A percentile compares a stretch with the other conserved stretches of the same genome.
Conservation (phyloP, 2,113 vertebrate genomes). For the Polypterus bichir region DNA sequence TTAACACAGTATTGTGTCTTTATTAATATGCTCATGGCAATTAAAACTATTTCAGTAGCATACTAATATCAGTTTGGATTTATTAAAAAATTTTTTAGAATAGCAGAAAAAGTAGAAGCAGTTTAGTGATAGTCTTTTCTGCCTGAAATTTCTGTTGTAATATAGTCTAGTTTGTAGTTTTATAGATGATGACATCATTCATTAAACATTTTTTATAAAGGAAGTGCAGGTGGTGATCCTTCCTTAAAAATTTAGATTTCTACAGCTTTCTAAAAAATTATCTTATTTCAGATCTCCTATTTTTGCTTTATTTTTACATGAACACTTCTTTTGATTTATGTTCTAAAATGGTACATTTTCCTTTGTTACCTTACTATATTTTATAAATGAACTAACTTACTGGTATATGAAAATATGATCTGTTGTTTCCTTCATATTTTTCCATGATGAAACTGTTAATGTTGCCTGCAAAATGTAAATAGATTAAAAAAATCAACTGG, state of each 20-base stretch:
- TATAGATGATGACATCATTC: too few relatives aligned
- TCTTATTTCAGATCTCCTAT: background rate
- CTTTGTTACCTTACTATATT: background rate
- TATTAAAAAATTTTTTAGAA: too few relatives aligned
- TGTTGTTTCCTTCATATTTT: background rate
- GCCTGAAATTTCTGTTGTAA: too few relatives aligned
- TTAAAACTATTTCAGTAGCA: too few relatives aligned
- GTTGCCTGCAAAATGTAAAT: slow-evolving; percentile 20
- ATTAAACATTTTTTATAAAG: background rate
- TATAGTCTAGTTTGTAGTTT: too few relatives aligned
- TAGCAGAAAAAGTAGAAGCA: too few relatives aligned
- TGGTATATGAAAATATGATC: slow-evolving; percentile 9
- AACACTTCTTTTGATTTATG: background rate
- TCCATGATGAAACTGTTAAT: slow-evolving; percentile 13
- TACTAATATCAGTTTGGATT: too few relatives aligned
- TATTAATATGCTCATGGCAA: too few relatives aligned
- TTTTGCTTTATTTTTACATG: background rate
- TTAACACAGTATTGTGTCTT: too few relatives aligned
- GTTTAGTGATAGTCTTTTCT: too few relatives aligned
- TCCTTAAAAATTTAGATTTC: background rate
- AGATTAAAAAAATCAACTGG: slow-evolving; percentile 1
- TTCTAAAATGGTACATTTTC: background rate
- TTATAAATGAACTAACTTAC: slow-evolving; percentile 10
- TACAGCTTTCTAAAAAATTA: background rate
- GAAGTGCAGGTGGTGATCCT: background rate